These are phyloP conservation scores for Orthosia gothica DNA, from an alignment of 2,888 invertebrate genomes.

Conservation along the genomic window DNA sequence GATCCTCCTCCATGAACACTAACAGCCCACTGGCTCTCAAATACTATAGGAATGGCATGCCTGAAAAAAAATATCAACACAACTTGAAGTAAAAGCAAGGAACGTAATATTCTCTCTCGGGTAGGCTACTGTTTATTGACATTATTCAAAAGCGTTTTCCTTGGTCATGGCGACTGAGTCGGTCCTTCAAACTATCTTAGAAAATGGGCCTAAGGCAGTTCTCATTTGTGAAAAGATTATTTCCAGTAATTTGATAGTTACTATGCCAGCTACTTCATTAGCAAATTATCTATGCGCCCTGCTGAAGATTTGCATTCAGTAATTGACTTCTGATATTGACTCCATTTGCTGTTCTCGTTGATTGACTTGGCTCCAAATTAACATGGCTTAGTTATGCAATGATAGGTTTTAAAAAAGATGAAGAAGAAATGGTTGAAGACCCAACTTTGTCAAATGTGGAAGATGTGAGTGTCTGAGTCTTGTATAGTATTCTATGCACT, in stretches of 20 bases:
- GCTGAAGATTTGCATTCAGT: constrained; percentile 45
- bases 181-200: too few species aligned
- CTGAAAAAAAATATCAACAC: too few species aligned
- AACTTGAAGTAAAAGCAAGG: too few species aligned
- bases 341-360: constrained; percentile 13
- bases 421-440: neutral
- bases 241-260: constrained; percentile 23
- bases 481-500: too few species aligned
- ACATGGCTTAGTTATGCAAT: neutral
- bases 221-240: neutral
- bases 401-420: neutral
- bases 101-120: too few species aligned
- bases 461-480: neutral
- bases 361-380: constrained; percentile 4
- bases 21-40: too few species aligned
- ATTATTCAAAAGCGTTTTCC: too few species aligned
- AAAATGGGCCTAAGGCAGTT: neutral
- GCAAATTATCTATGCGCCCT: constrained; percentile 2
- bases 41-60: too few species aligned
- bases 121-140: too few species aligned
- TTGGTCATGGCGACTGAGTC: too few species aligned
- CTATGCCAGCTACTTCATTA: constrained; percentile 15
- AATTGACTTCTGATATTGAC: constrained; percentile 40
- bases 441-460: neutral
- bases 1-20: too few species aligned